A percentile compares a stretch with the other conserved stretches of the same genome.
These are phyloP conservation scores for Limnephilus auricula DNA, from an alignment of 2,888 invertebrate species.

Conservation along the genomic window DNA sequence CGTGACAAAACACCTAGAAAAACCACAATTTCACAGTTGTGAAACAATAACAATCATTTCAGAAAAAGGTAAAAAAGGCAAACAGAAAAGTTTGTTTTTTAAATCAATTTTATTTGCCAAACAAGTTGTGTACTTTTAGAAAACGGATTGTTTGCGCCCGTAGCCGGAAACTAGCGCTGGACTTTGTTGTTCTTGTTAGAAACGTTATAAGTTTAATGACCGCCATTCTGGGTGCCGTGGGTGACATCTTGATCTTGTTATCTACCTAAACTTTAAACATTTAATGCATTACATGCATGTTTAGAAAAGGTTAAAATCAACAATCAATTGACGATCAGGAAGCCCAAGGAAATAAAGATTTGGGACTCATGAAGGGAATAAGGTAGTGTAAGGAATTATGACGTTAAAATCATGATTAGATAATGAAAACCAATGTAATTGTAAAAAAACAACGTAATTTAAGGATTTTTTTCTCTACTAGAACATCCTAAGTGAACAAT, in stretches of 20 bases:
- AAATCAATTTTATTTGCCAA: neutral
- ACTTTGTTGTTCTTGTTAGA: neutral
- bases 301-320: neutral
- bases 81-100: neutral
- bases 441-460: too few species aligned
- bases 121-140: neutral
- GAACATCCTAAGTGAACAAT: too few species aligned
- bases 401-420: too few species aligned
- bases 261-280: neutral
- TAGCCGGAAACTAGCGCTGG: neutral
- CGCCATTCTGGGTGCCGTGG: neutral
- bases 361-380: too few species aligned
- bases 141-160: neutral
- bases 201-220: neutral
- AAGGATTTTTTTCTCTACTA: too few species aligned
- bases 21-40: neutral
- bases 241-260: neutral
- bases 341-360: neutral
- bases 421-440: too few species aligned
- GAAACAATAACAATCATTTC: neutral
- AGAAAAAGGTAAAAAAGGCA: too few species aligned
- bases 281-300: neutral
- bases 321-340: neutral
- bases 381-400: too few species aligned
- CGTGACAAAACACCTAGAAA: neutral